Percentiles rank a stretch among this genome's conserved stretches.
phyloP scores from a whole-genome alignment of 2,888 invertebrate species.

The Heliconius aoede region DNA sequence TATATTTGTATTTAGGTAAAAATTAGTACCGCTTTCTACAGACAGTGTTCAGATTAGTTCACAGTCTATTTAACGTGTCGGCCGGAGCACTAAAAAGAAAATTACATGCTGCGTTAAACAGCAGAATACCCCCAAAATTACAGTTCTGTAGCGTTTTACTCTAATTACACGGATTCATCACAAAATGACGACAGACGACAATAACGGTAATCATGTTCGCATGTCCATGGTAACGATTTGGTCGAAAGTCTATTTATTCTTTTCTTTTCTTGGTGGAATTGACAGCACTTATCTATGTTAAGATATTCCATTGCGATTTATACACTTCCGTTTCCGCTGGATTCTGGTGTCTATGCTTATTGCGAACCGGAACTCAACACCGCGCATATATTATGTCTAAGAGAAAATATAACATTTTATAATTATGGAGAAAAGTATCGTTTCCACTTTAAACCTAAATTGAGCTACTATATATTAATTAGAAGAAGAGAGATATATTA shows the following conservation, averaged over 20 bases:
- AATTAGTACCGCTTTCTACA: constrained; percentile 49
- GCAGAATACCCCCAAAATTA: constrained; percentile 74
- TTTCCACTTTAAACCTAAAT: neutral
- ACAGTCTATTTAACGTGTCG: constrained; percentile 78
- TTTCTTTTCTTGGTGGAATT: neutral
- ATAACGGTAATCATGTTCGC: constrained; percentile 62
- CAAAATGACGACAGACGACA: constrained; percentile 67
- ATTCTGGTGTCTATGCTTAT: too few species aligned
- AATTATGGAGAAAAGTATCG: neutral
- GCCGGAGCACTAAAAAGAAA: constrained; percentile 71
- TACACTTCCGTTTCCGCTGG: too few species aligned
- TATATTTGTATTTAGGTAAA: constrained; percentile 20
- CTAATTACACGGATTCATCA: constrained; percentile 75
- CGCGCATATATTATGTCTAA: neutral
- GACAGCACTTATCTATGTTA: too few species aligned
- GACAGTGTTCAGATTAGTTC: constrained; percentile 56
- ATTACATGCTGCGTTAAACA: constrained; percentile 76
- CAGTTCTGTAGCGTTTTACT: constrained; percentile 77
- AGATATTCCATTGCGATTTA: too few species aligned
- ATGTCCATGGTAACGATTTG: constrained; percentile 66
- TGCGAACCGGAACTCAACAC: too few species aligned
- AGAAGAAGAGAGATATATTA: neutral
- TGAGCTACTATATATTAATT: neutral
- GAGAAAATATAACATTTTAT: neutral
- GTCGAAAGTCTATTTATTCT: constrained; percentile 51